A percentile compares a stretch with the other conserved stretches of the same genome.
These are phyloP conservation scores for Micromesistius poutassou DNA, from an alignment of 2,797 vertebrate genomes.

Conservation along the genomic window DNA sequence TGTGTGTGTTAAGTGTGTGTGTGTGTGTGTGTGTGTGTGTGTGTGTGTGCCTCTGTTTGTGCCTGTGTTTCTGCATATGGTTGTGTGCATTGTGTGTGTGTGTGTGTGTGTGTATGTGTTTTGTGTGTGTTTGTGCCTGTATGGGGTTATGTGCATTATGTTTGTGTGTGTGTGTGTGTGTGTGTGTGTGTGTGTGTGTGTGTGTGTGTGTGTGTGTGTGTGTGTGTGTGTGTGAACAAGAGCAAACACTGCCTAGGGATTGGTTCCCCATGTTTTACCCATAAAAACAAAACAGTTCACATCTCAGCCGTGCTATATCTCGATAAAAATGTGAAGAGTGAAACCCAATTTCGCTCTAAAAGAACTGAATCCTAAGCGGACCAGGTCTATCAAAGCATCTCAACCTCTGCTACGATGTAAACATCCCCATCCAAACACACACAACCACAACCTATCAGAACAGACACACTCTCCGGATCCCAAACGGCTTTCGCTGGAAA, in stretches of 20 bases:
- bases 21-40: slow-evolving; percentile 15
- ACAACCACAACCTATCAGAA: background rate
- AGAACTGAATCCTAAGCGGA: background rate
- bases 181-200: slow-evolving; percentile 37
- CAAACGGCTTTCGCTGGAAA: background rate
- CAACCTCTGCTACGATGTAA: background rate
- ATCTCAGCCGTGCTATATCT: background rate
- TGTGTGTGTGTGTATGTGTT: background rate
- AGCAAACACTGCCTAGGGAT: background rate
- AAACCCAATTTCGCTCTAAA: background rate
- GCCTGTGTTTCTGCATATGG: background rate
- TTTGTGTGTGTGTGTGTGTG: slow-evolving; percentile 20
- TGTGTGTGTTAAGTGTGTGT: background rate
- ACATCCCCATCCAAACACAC: background rate
- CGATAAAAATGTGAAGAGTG: background rate
- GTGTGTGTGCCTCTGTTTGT: background rate
- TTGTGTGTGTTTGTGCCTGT: background rate
- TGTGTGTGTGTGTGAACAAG: slow-evolving; percentile 19
- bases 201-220: slow-evolving; percentile 6
- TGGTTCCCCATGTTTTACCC: background rate
- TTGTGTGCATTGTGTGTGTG: slow-evolving; percentile 34
- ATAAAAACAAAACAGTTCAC: background rate
- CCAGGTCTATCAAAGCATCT: too few species aligned
- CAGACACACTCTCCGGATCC: background rate
- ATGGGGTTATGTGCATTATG: background rate